Evolutionary conservation across 1,140 invertebrate species (phyloP), one percentile per base, ranked within the genome.

Genomic region (Trachymyrmex septentrionalis): DNA sequence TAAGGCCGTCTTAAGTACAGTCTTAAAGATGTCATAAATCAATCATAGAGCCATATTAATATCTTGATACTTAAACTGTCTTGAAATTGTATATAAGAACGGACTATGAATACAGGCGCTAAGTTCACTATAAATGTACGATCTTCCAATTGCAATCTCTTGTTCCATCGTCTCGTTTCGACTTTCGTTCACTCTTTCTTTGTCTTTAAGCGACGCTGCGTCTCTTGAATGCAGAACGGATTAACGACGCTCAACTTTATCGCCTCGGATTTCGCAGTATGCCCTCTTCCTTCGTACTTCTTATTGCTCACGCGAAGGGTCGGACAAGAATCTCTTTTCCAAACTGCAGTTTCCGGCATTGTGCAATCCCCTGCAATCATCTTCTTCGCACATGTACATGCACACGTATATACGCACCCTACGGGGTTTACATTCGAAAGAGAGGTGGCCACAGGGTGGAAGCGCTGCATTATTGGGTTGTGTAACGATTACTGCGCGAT

Each of bases 231-330:
- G 53, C 21, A 34, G 48, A 80, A 67, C 21, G 69, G 81, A 92
- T 92, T 92, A 92, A 90, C 82, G 87, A 76, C 81, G 71, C 84
- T 91, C 86, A 91, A 92, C 86, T 92, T 91, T 91, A 92, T 90
- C 82, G 89, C 75, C 63, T 44, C 16, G 34, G 69, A 24, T 57
- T 57, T 57, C 67, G n/a, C 50, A 55, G 55, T 6, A 44, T 38
- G 21, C 38, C 53, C 12, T 64, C 7, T 6, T 24, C 14, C 10
- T 48, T 38, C 44, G 30, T 38, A 38, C 14, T 69, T 53, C 44
- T 63, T 89, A 69, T 88, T 82, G 63, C 34, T 82, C 53, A 21
- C 30, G 30, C 38, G 30, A 10, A 48, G 38, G 2, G 27, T 53
- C 50, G 63, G 66, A 19, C 9, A 77, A 89, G 67, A 78, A 78